A percentile compares a stretch with the other conserved stretches of the same genome.
Evolutionary conservation across 2,797 vertebrate species (phyloP).

Genomic region (Melanogrammus aeglefinus): DNA sequence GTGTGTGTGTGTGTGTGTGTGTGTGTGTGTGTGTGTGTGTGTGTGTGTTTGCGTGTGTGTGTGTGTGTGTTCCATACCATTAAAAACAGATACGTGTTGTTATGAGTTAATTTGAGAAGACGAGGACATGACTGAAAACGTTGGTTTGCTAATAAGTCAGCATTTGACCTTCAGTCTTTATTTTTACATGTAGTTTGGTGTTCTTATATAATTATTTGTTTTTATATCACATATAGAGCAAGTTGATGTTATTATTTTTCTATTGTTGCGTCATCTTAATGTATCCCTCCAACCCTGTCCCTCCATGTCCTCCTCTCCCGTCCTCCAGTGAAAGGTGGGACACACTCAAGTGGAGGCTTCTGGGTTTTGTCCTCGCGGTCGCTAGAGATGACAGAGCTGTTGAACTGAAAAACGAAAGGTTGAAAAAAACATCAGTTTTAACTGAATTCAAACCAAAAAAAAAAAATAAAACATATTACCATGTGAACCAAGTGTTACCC

Average conservation of each 20-base stretch:
- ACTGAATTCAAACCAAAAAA: not conserved
- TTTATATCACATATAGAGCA: slow-evolving; percentile 26
- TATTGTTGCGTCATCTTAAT: not conserved
- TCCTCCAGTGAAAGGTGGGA: slow-evolving; percentile 18
- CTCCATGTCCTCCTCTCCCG: slow-evolving; percentile 13
- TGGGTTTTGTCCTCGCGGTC: slow-evolving; percentile 23
- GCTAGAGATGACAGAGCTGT: slow-evolving; percentile 40
- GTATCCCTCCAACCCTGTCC: not conserved
- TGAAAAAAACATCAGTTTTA: not conserved
- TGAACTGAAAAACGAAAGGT: slow-evolving; percentile 39
- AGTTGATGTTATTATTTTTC: not conserved
- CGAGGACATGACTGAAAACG: too few species aligned
- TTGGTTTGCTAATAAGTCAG: too few species aligned
- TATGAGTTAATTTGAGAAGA: too few species aligned
- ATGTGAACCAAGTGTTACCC: not conserved
- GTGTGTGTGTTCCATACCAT: not conserved
- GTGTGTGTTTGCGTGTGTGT: too few species aligned
- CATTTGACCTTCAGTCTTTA: not conserved
- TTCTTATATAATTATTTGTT: not conserved
- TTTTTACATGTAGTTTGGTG: not conserved
- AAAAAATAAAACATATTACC: not conserved
- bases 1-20: not conserved
- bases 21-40: too few species aligned
- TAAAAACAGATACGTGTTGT: not conserved
- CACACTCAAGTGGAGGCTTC: slow-evolving; percentile 25